These are phyloP conservation scores for Polymixis lichenea DNA, from an alignment of 2,888 invertebrate genomes.

Conservation along the genomic window DNA sequence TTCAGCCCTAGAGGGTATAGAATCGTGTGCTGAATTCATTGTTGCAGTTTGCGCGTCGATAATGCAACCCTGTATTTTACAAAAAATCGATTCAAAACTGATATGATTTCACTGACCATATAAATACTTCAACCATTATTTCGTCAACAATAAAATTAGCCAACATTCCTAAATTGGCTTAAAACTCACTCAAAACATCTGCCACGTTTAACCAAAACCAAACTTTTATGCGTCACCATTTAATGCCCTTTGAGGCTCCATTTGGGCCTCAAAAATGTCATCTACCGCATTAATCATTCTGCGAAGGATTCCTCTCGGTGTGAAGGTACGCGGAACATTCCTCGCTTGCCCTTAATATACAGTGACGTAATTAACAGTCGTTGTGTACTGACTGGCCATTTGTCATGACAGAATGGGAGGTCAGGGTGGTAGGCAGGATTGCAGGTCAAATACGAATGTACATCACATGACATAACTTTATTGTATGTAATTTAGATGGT, in stretches of 20 bases:
- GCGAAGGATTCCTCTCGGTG: slow-evolving; percentile 62
- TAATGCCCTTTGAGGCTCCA: slow-evolving; percentile 53
- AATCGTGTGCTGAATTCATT: no score
- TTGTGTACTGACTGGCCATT: slow-evolving; percentile 49
- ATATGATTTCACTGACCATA: neutral
- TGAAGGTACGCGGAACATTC: slow-evolving; percentile 64
- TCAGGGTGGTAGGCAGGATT: neutral
- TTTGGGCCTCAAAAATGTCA: slow-evolving; percentile 66
- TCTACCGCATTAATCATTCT: slow-evolving; percentile 64
- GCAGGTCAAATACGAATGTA: neutral
- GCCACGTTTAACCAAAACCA: slow-evolving; percentile 38
- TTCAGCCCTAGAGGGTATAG: no score
- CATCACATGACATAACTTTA: neutral
- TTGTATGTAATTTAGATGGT: neutral
- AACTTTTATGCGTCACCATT: slow-evolving; percentile 51
- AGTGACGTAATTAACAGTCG: slow-evolving; percentile 63
- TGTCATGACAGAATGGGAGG: slow-evolving; percentile 42
- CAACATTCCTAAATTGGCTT: neutral
- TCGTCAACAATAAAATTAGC: neutral
- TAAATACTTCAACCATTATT: neutral
- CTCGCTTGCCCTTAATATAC: slow-evolving; percentile 61
- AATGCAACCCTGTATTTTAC: neutral
- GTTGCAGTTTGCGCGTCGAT: no score
- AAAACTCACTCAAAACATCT: slow-evolving; percentile 35
- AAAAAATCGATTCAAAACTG: neutral